Base-by-base conservation (phyloP, 2,888 invertebrate species). In the Caenorhabditis sulstoni region DNA sequence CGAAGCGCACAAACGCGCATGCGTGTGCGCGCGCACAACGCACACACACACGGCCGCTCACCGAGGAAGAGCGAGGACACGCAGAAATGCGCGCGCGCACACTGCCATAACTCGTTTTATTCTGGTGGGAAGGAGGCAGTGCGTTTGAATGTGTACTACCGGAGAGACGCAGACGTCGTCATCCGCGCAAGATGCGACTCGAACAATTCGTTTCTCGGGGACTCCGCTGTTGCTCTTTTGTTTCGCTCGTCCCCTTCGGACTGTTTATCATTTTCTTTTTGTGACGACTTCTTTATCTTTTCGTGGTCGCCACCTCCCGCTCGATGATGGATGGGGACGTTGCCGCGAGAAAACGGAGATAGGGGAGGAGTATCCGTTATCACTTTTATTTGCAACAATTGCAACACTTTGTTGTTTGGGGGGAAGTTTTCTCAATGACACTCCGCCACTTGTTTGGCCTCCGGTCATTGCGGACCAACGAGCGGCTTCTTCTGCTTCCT, bases 61-160 rank as follows among this genome's bases (percentile, higher is more conserved):
- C 65, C 7, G 29, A 29, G 29, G 29, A 53, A 29, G 23, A 22
- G 35, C 22, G 22, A 9, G 53, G 61, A 70, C 39, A 70, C 22
- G 50, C 52, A 68, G 68, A 58, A 37, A 65, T 9, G 59, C 7
- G 29, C 29, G 29, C 29, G 29, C 29, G 29, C 29, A 23, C 59
- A 67, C 57, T 57, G 44, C 44, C 45, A 64, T 71, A 71, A 71
- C 71, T 71, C 71, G 71, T 71, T 71, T 64, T 71, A 70, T 70
- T 70, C 70, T 45, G 29, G 4, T 29, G 37, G 39, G 47, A 9
- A 37, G 55, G 47, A 16, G 47, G 37, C 49, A 35, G 49, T 18
- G 41, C 9, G 29, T 29, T 29, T 50, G 23, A 3, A 23, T 44
- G 45, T 37, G 45, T 39, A 49, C 57, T 66, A 55, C 14, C n/a